Conservation (phyloP, 2,113 vertebrate genomes). For the Muntiacus reevesi region DNA sequence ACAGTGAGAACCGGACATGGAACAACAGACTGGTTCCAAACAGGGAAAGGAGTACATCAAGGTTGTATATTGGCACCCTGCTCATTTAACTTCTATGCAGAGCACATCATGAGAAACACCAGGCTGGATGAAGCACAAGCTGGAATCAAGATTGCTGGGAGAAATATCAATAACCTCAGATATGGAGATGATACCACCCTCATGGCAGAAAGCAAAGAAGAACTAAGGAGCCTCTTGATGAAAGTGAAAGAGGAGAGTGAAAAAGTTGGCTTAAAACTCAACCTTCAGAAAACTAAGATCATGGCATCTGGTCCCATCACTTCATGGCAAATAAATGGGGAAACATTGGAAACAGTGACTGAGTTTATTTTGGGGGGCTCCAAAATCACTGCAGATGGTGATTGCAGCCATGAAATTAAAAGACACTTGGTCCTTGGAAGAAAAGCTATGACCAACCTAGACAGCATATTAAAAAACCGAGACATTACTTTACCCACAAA, state of each 20-base stretch:
- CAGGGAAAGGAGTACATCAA: not conserved
- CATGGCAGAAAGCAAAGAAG: not conserved
- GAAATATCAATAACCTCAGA: not conserved
- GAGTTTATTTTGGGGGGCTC: not conserved
- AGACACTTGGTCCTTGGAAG: not conserved
- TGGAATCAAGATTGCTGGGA: not conserved
- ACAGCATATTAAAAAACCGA: not conserved
- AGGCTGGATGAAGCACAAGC: not conserved
- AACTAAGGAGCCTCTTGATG: not conserved
- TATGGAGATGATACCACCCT: not conserved
- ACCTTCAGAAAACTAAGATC: not conserved
- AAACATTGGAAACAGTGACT: not conserved
- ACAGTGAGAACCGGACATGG: not conserved
- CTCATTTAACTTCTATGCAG: not conserved
- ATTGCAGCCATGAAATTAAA: not conserved
- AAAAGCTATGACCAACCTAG: not conserved
- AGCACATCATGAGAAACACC: not conserved
- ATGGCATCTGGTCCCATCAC: not conserved
- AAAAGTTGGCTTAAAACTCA: not conserved
- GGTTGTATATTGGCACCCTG: not conserved
- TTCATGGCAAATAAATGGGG: not conserved
- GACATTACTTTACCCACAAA: not conserved
- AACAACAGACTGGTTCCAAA: not conserved
- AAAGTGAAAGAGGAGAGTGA: not conserved
- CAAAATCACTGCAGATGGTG: not conserved